A percentile compares a stretch with the other conserved stretches of the same genome.
Conservation (phyloP, 2,797 vertebrate genomes). For the Muscicapa comitata region DNA sequence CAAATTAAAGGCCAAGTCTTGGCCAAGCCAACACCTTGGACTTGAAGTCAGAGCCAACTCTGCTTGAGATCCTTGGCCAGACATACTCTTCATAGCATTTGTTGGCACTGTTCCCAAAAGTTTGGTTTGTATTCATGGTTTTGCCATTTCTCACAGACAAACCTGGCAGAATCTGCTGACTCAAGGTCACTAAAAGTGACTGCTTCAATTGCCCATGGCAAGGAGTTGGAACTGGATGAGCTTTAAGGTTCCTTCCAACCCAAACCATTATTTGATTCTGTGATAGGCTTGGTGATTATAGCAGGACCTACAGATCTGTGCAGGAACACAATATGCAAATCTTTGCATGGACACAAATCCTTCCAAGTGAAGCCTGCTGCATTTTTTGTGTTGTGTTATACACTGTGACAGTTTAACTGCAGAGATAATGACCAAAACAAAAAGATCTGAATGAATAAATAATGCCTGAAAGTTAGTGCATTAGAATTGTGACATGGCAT, state of each 20-base stretch:
- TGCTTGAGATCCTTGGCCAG: neutral
- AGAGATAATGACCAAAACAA: neutral
- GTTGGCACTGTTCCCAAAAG: neutral
- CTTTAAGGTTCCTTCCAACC: neutral
- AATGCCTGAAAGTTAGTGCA: neutral
- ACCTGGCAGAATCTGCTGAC: neutral
- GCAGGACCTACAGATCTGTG: neutral
- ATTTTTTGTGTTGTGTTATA: neutral
- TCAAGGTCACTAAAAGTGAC: neutral
- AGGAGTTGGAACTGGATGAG: neutral
- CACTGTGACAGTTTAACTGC: neutral
- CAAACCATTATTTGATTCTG: neutral
- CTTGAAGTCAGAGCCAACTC: neutral
- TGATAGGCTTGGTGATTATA: neutral
- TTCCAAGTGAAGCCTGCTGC: neutral
- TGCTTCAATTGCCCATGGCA: neutral
- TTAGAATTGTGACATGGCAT: neutral
- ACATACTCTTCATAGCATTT: neutral
- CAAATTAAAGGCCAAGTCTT: neutral
- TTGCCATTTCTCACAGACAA: neutral
- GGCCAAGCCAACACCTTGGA: neutral
- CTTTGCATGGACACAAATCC: neutral
- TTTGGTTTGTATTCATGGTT: neutral
- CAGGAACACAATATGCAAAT: accelerated
- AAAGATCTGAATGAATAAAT: neutral